Percentiles rank a stretch among this genome's conserved stretches.
Conservation (phyloP, 2,888 invertebrate species). For the Halictus ligatus region DNA sequence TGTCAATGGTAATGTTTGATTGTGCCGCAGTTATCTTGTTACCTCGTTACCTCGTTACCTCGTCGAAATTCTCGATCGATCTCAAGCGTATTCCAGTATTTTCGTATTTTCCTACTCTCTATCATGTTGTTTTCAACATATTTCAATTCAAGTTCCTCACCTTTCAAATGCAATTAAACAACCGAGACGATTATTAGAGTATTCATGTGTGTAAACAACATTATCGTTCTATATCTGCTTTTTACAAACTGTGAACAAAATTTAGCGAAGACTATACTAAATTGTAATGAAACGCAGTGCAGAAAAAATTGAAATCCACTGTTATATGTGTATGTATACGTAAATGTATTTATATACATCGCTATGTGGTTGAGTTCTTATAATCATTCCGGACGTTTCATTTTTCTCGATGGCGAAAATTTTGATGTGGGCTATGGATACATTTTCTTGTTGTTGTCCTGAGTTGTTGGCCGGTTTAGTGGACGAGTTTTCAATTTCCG, state of each 20-base stretch:
- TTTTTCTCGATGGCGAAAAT: neutral
- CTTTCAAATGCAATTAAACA: neutral
- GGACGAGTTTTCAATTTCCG: conserved; percentile 25
- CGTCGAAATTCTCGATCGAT: neutral
- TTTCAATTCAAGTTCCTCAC: neutral
- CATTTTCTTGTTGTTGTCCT: neutral
- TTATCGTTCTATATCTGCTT: neutral
- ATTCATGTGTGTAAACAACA: neutral
- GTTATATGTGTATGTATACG: neutral
- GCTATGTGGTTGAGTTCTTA: neutral
- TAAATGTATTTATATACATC: neutral
- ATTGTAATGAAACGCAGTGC: neutral
- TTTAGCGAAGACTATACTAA: neutral
- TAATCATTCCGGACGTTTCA: neutral
- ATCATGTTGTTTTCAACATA: neutral
- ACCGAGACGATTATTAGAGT: no score
- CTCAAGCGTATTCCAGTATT: neutral
- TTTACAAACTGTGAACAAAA: neutral
- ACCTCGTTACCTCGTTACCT: neutral
- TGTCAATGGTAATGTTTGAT: conserved; percentile 25
- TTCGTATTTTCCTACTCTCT: neutral
- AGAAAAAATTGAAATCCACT: neutral
- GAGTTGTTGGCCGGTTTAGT: neutral
- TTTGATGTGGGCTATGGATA: neutral
- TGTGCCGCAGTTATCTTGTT: neutral